Base-by-base conservation (phyloP, 2,113 vertebrate species). In the Sebastes schlegelii region DNA sequence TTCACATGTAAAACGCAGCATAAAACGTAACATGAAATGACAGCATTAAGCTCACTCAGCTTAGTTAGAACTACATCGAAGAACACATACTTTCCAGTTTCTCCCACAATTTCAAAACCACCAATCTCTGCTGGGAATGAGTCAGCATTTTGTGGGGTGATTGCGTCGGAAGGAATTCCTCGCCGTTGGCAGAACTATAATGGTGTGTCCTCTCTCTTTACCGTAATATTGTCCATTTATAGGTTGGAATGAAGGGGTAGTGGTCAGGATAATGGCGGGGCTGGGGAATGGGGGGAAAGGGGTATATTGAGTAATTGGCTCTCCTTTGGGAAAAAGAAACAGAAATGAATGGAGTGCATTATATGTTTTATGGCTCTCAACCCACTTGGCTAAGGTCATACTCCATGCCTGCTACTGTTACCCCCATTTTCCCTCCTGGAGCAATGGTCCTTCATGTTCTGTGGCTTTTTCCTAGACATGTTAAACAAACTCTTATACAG, bases 161-260 rank as follows among this genome's bases (percentile, higher is more conserved):
- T 94, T 89, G 89, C 83, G 65, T 86, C 91, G 92, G 90, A 89
- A 94, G 88, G 90, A 91, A 93, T 94, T 91, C 91, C 90, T 88
- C 90, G 4, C 72, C 43, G 68, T 62, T 94, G 91, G 94, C 91
- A 86, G 69, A 55, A 49, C 63, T 76, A 82, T 86, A 87, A 91
- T 86, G 83, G 82, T 88, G 87, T 92, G 88, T 92, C 88, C 80
- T 92, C 81, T 86, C 62, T 79, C 62, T 90, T 92, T 92, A 89
- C 87, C 62, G 83, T 93, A 94, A 95, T 89, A 74, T 80, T 83
- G 71, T 89, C 89, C 83, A 85, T 95, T 95, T 94, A 92, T 92
- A 91, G 86, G 82, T 26, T 91, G 83, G 87, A 91, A 83, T 91
- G 85, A 82, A 86, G 88, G 34, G 80, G 77, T 84, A 77, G 89